Evolutionary conservation across 2,888 invertebrate genomes (phyloP).

Genomic region (Malthinus seriepunctatus): DNA sequence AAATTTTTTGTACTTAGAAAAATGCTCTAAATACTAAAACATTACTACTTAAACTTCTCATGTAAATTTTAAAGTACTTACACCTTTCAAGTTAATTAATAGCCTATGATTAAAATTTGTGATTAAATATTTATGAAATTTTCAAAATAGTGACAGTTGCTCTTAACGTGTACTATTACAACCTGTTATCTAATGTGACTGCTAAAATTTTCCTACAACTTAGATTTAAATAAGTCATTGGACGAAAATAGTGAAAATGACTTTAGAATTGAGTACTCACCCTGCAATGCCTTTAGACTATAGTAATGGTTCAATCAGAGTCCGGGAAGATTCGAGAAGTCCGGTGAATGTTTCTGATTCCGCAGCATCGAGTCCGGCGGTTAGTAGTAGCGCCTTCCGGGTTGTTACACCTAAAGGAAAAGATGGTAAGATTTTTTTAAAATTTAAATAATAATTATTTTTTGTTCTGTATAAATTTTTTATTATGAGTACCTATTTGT

Average conservation of each 20-base stretch:
- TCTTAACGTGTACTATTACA: no score
- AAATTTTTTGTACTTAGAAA: neutral
- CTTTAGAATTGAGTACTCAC: conserved; percentile 66
- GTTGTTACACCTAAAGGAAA: conserved; percentile 70
- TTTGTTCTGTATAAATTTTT: no score
- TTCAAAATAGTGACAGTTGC: no score
- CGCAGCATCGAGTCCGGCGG: conserved; percentile 47
- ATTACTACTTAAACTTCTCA: no score
- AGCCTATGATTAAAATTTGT: no score
- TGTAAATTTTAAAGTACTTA: no score
- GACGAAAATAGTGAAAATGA: conserved; percentile 43
- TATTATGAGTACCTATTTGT: no score
- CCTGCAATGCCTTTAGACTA: conserved; percentile 69
- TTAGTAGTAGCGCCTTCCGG: conserved; percentile 63
- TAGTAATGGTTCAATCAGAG: conserved; percentile 50
- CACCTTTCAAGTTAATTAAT: no score
- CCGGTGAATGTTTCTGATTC: conserved; percentile 48
- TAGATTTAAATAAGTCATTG: neutral
- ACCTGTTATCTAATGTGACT: neutral
- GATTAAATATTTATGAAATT: no score
- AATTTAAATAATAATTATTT: neutral
- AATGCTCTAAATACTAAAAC: no score
- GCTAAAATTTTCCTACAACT: neutral
- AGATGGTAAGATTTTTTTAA: conserved; percentile 43
- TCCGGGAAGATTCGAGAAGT: conserved; percentile 44